These are phyloP conservation scores for Luehdorfia chinensis DNA, from an alignment of 1,140 invertebrate genomes.

Conservation along the genomic window DNA sequence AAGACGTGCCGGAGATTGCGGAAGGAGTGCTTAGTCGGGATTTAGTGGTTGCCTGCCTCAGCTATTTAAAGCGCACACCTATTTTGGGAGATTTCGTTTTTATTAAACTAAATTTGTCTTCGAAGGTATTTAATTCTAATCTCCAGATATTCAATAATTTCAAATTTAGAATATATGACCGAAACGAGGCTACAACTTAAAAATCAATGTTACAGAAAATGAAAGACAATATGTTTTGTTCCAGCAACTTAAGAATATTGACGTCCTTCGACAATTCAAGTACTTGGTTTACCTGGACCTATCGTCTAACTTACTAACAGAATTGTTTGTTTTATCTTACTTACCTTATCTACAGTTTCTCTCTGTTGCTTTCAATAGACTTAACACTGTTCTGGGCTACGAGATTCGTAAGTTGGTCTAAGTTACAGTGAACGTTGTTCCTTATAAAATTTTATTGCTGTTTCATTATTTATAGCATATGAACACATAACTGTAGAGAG, in stretches of 20 bases:
- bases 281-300: slow-evolving; percentile 62
- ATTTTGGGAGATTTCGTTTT: slow-evolving; percentile 58
- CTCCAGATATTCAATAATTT: not conserved
- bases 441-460: no score
- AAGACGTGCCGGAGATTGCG: slow-evolving; percentile 38
- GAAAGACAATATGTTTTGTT: slow-evolving; percentile 23
- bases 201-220: no score
- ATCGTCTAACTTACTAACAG: slow-evolving; percentile 52
- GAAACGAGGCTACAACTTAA: no score
- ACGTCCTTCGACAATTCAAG: slow-evolving; percentile 57
- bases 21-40: slow-evolving; percentile 51
- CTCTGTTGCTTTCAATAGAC: slow-evolving; percentile 55
- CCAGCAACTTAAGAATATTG: slow-evolving; percentile 51
- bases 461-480: no score
- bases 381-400: slow-evolving; percentile 59
- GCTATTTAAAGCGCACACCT: slow-evolving; percentile 55
- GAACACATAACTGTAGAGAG: no score
- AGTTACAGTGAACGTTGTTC: no score
- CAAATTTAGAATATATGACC: no score
- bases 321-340: slow-evolving; percentile 49
- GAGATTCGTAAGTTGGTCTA: slow-evolving; percentile 47
- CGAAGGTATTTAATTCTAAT: slow-evolving; percentile 37
- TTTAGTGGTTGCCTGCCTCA: slow-evolving; percentile 50
- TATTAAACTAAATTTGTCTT: slow-evolving; percentile 59
- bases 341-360: slow-evolving; percentile 60